A percentile compares a stretch with the other conserved stretches of the same genome.
Evolutionary conservation across 2,888 invertebrate species (phyloP).

Genomic region (Drosophila rubida): DNA sequence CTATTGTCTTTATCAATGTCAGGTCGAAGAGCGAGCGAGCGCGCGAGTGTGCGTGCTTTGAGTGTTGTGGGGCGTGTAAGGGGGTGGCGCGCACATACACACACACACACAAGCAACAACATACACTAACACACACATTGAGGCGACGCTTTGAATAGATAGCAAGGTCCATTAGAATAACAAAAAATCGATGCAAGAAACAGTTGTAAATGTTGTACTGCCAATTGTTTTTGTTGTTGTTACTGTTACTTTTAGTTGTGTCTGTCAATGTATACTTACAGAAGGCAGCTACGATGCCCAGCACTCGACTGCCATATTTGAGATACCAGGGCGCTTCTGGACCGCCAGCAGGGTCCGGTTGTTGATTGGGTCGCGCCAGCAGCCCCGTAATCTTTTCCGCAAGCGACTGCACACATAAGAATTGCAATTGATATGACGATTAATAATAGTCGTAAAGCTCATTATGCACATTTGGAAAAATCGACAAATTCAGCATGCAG

Average conservation of each 20-base stretch:
- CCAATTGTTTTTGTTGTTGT: constrained; percentile 20
- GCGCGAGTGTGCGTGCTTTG: constrained; percentile 37
- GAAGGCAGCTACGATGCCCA: constrained; percentile 93
- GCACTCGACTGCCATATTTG: constrained; percentile 92
- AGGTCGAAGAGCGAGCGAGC: constrained; percentile 56
- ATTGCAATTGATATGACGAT: constrained; percentile 3
- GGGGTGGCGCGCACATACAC: constrained; percentile 32
- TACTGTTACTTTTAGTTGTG: background rate
- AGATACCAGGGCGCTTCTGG: constrained; percentile 96
- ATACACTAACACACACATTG: constrained; percentile 38
- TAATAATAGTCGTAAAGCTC: constrained; percentile 27
- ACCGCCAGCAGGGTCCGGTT: constrained; percentile 88
- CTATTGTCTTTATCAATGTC: constrained; percentile 74
- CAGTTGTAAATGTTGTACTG: constrained; percentile 32
- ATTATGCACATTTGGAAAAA: constrained; percentile 38
- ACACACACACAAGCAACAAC: constrained; percentile 11
- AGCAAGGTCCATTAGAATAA: constrained; percentile 56
- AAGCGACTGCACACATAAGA: constrained; percentile 84
- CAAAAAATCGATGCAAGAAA: constrained; percentile 81
- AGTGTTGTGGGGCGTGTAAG: constrained; percentile 45
- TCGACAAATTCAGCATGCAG: constrained; percentile 39
- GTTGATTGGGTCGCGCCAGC: constrained; percentile 90
- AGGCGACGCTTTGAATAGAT: constrained; percentile 53
- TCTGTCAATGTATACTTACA: constrained; percentile 87
- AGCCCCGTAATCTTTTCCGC: constrained; percentile 92